Evolutionary conservation across 2,888 invertebrate genomes (phyloP), one percentile per base, ranked within the genome.

Genomic region (Apamea epomidion): DNA sequence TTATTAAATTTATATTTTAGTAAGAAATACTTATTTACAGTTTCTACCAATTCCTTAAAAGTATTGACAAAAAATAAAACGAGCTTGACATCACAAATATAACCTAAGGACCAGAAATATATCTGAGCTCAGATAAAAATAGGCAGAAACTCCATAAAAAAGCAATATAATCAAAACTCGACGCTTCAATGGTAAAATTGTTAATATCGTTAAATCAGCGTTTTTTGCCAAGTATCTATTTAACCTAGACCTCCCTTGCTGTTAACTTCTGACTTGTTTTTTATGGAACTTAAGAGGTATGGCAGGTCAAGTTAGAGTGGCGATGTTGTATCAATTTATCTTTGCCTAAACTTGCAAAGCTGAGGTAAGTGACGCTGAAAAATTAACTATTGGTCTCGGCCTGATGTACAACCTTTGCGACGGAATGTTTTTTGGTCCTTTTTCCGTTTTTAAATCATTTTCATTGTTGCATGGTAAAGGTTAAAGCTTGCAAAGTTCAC

Each of bases 151-250:
- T 80, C 75, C 70, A 80, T 82, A 81, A 82, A 87, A 81, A 86
- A 83, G 87, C 82, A 86, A 90, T 86, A 91, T 90, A 90, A 91
- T 90, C 88, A 89, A 87, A 89, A 90, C 81, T 86, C 83, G 72
- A 86, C 88, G 87, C 87, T 88, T 91, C 80, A 90, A 85, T 87
- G 87, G 84, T 87, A 80, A 91, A 91, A 91, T 90, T 90, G 87
- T 90, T 91, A 92, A 91, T 90, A 91, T 90, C 87, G 90, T 90
- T 83, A 88, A 89, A 91, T 92, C 90, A 90, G 90, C 92, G 75
- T 89, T 90, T 88, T 90, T 89, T 86, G 69, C 73, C 74, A 89
- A 87, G 82, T 68, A 73, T 48, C 91, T 87, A 90, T 65, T 48
- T 60, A 83, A 81, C 8, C 62, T 65, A 74, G 90, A 90, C 32